Evolutionary conservation across 2,888 invertebrate species (phyloP).

Genomic region (Diarsia dahlii): DNA sequence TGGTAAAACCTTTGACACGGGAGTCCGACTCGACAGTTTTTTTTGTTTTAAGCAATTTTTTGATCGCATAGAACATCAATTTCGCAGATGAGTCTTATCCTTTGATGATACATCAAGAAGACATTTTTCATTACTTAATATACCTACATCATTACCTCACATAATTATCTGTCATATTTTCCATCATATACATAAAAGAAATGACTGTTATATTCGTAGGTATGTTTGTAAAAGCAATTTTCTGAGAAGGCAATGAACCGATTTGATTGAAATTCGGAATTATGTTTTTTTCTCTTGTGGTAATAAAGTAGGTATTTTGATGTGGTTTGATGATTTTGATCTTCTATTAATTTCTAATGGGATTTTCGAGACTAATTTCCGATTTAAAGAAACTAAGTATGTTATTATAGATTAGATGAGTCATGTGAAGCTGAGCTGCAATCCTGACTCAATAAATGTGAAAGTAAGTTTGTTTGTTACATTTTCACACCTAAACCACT

Average conservation of each 20-base stretch:
- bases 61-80: neutral
- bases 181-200: slow-evolving; percentile 21
- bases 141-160: slow-evolving; percentile 15
- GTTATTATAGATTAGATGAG: neutral
- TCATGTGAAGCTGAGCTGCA: neutral
- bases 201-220: slow-evolving; percentile 1
- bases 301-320: slow-evolving; percentile 27
- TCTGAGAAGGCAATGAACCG: slow-evolving; percentile 54
- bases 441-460: too few species aligned
- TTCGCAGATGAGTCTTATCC: neutral
- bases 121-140: slow-evolving; percentile 6
- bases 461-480: too few species aligned
- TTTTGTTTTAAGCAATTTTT: neutral
- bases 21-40: too few species aligned
- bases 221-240: slow-evolving; percentile 51
- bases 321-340: slow-evolving; percentile 33
- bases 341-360: slow-evolving; percentile 11
- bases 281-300: slow-evolving; percentile 20
- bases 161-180: slow-evolving; percentile 40
- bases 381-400: neutral
- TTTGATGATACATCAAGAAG: neutral
- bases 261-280: slow-evolving; percentile 47
- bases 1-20: too few species aligned
- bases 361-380: slow-evolving; percentile 36
- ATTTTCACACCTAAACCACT: too few species aligned